A percentile compares a stretch with the other conserved stretches of the same genome.
Conservation (phyloP, 1,140 invertebrate genomes). For the Notospermus geniculatus region DNA sequence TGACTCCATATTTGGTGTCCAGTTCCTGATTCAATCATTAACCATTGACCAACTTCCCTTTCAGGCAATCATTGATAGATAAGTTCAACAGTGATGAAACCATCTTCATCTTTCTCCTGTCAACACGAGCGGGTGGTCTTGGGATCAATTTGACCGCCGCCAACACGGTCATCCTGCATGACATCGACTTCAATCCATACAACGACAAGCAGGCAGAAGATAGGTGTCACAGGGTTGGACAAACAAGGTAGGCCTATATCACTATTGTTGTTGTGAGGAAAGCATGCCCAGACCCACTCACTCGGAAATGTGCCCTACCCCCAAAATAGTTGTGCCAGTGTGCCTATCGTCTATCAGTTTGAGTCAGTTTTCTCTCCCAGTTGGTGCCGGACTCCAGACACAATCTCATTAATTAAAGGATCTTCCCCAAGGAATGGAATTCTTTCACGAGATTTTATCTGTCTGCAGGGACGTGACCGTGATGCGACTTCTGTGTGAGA, state of each 20-base stretch:
- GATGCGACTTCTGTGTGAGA: constrained; percentile 77
- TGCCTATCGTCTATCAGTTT: not conserved
- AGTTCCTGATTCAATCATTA: not conserved
- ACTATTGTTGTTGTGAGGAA: too few species aligned
- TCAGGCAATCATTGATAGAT: constrained; percentile 61
- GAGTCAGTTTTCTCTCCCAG: not conserved
- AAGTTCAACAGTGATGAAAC: constrained; percentile 57
- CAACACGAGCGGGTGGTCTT: constrained; percentile 63
- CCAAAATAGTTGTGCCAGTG: not conserved
- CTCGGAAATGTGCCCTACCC: not conserved
- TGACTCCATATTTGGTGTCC: not conserved
- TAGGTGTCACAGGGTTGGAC: constrained; percentile 91
- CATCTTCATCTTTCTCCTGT: constrained; percentile 63
- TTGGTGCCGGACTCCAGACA: too few species aligned
- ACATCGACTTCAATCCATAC: constrained; percentile 83
- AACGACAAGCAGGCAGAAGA: constrained; percentile 98
- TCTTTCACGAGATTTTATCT: not conserved
- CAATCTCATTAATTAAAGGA: too few species aligned
- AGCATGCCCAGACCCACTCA: too few species aligned
- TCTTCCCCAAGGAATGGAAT: not conserved
- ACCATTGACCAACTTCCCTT: not conserved
- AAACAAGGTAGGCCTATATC: constrained; percentile 66
- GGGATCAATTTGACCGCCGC: constrained; percentile 64
- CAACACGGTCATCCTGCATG: constrained; percentile 63
- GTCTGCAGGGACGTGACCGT: constrained; percentile 74